A percentile compares a stretch with the other conserved stretches of the same genome.
These are phyloP conservation scores for Poecilia latipinna DNA, from an alignment of 2,113 vertebrate genomes.

Conservation along the genomic window DNA sequence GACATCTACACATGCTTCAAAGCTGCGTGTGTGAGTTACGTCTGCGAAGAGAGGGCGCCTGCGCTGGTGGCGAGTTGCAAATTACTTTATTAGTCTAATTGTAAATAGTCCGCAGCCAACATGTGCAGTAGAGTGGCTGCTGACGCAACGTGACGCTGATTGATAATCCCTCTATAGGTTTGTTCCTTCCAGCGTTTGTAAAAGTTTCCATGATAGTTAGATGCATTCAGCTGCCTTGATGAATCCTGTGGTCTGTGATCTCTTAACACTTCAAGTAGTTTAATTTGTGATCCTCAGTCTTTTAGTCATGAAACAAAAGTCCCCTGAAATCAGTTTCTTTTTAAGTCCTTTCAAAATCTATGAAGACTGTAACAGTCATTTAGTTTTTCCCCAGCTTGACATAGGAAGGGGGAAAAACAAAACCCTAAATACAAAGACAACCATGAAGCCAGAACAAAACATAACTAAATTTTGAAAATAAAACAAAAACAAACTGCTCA, in stretches of 20 bases:
- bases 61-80: too few relatives aligned
- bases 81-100: too few relatives aligned
- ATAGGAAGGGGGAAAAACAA: background rate
- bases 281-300: background rate
- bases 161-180: background rate
- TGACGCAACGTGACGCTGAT: too few relatives aligned
- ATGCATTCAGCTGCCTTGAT: background rate
- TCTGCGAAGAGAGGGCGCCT: too few relatives aligned
- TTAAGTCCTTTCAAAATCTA: background rate
- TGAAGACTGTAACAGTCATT: background rate
- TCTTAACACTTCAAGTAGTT: background rate
- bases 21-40: too few relatives aligned
- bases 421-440: background rate
- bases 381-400: background rate
- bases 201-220: background rate
- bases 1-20: too few relatives aligned
- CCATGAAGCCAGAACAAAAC: background rate
- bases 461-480: background rate
- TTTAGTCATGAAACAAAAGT: background rate
- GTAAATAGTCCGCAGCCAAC: too few relatives aligned
- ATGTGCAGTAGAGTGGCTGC: too few relatives aligned
- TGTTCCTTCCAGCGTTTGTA: background rate
- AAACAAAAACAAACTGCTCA: background rate
- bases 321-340: background rate
- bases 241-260: background rate